Percentiles rank a stretch among this genome's conserved stretches.
Conservation (phyloP, 2,888 invertebrate species). For the Ormyrus rosae region DNA sequence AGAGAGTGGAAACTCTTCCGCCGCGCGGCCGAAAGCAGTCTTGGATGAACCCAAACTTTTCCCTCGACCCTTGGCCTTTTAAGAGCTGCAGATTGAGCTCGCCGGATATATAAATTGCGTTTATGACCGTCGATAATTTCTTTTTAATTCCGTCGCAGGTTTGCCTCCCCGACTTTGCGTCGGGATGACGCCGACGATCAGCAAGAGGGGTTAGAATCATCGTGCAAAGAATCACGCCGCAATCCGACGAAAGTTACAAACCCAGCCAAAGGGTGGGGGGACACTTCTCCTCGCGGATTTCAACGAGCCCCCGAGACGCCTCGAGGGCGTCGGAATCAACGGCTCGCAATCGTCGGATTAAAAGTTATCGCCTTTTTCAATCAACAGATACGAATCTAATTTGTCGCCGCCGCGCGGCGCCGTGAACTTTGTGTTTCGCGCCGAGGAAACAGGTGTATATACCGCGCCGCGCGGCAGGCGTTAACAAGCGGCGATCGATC, state of each 20-base stretch:
- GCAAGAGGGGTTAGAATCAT: slow-evolving; percentile 12
- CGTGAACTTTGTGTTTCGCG: too few species aligned
- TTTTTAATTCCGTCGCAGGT: too few species aligned
- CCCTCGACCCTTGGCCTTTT: too few species aligned
- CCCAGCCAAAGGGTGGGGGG: slow-evolving; percentile 3
- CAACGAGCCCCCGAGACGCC: not conserved
- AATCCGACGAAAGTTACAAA: slow-evolving; percentile 21
- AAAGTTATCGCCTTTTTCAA: slow-evolving; percentile 8
- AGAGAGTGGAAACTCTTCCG: too few species aligned
- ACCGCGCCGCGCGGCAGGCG: too few species aligned
- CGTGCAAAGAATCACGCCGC: not conserved
- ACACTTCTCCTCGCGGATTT: not conserved
- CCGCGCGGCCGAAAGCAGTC: slow-evolving; percentile 25
- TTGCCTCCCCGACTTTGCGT: too few species aligned
- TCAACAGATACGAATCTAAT: not conserved
- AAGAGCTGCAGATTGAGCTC: too few species aligned
- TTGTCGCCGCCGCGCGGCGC: too few species aligned
- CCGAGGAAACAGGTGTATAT: too few species aligned
- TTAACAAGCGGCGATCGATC: too few species aligned
- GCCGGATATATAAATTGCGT: too few species aligned
- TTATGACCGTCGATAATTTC: too few species aligned
- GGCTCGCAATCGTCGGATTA: slow-evolving; percentile 16
- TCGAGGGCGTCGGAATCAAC: not conserved
- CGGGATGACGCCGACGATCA: not conserved
- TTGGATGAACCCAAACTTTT: slow-evolving; percentile 6